Evolutionary conservation across 1,140 invertebrate species (phyloP), one percentile per base, ranked within the genome.

Genomic region (Tetraneura akinire): DNA sequence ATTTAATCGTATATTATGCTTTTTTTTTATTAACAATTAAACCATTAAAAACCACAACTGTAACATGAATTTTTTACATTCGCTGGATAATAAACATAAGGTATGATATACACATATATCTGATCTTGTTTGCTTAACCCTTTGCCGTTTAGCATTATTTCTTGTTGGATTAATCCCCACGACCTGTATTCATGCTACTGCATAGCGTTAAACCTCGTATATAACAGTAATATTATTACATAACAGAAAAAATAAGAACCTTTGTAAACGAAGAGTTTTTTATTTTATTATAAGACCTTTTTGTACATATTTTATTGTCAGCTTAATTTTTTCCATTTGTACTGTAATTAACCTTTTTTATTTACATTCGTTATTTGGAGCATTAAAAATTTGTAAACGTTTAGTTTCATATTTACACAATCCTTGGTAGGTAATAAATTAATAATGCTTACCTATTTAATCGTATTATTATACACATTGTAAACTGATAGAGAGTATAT

Each of bases 91-190:
- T 4, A 5, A 71, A n/a, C 16, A 71, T 71, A 51, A 29, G 4
- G 21, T 45, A 45, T 51, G 0, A 29, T 29, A 26, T 29, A 42
- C 1, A 21, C 16, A 18, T 37, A 37, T 51, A 29, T 51, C 14
- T 29, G 9, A 51, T 10, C 23, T 71, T 71, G 68, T 71, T 71
- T 49, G 47, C 47, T 71, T 51, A 71, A 71, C 68, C 47, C 47
- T 71, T 71, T 71, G 18, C 47, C 45, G 16, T 16, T 32, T 18
- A 51, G 9, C 14, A 68, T 68, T 68, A 68, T 47, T 71, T 51
- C 26, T 51, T 32, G 26, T 71, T 51, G 16, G 47, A 51, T 29
- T 51, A 29, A 51, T n/a, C 4, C 68, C 16, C 47, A 47, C 66
- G 3, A 21, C 6, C 37, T 42, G 3, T 14, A 23, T 42, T 14